These are phyloP conservation scores for Madoqua kirkii DNA, from an alignment of 2,113 vertebrate genomes.

Conservation along the genomic window DNA sequence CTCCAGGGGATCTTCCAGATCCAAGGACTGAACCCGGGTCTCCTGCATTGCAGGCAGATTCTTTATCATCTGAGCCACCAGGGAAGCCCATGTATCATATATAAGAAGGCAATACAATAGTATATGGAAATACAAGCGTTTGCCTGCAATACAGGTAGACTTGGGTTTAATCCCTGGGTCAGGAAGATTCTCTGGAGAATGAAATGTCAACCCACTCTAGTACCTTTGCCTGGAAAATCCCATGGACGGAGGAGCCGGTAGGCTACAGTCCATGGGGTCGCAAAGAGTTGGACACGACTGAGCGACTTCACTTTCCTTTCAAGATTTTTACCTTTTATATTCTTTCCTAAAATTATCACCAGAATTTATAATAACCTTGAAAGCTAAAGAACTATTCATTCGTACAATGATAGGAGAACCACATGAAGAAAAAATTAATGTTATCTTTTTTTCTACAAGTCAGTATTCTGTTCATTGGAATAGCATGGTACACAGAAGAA, in stretches of 20 bases:
- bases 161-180: no score
- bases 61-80: not conserved
- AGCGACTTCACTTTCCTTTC: no score
- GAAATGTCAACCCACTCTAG: no score
- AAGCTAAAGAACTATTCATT: not conserved
- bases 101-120: not conserved
- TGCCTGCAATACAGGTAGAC: no score
- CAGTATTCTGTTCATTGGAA: not conserved
- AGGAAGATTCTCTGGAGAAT: no score
- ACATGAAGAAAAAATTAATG: not conserved
- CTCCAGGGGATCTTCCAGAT: not conserved
- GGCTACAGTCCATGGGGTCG: no score
- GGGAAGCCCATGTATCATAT: not conserved
- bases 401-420: not conserved
- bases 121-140: not conserved
- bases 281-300: no score
- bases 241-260: no score
- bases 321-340: not conserved
- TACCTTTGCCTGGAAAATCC: no score
- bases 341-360: not conserved
- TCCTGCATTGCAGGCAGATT: not conserved
- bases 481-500: not conserved
- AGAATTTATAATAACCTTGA: not conserved
- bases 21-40: not conserved
- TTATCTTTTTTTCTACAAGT: not conserved